phyloP scores from a whole-genome alignment of 2,888 invertebrate species.

The Apamea anceps region DNA sequence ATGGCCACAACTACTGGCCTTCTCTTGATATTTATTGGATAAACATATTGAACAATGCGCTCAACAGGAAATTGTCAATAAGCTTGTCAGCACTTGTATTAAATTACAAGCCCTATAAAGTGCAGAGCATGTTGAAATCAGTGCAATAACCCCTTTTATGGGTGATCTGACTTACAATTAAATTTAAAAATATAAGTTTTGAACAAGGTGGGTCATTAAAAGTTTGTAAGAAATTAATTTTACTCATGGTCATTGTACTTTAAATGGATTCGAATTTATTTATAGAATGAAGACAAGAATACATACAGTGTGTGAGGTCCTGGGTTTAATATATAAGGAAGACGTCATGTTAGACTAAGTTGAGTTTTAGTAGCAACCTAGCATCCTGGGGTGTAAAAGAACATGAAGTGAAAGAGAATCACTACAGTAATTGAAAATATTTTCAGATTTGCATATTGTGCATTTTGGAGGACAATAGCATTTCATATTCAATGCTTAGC shows the following conservation, averaged over 20 bases:
- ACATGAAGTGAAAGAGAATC: not conserved
- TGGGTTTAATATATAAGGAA: not conserved
- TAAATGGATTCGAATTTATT: constrained; percentile 25
- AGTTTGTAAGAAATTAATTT: constrained; percentile 39
- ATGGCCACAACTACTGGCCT: constrained; percentile 63
- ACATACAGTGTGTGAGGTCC: not conserved
- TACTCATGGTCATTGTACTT: constrained; percentile 30
- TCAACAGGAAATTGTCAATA: constrained; percentile 87
- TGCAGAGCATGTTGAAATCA: constrained; percentile 71
- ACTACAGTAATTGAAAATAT: not conserved
- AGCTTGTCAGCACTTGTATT: constrained; percentile 81
- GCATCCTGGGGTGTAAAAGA: not conserved
- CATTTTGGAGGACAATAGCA: constrained; percentile 3
- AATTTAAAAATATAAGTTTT: constrained; percentile 26
- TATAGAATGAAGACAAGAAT: not conserved
- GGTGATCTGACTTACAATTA: constrained; percentile 1
- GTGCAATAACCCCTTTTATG: constrained; percentile 73
- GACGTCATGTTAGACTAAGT: not conserved
- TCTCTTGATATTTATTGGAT: constrained; percentile 81
- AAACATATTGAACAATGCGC: constrained; percentile 81
- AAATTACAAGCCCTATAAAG: constrained; percentile 63
- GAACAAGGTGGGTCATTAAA: constrained; percentile 24
- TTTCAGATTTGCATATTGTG: not conserved
- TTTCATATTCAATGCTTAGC: not conserved
- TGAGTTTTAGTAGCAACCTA: not conserved